phyloP scores from a whole-genome alignment of 2,888 invertebrate genomes.

The Caenorhabditis drosophilae region DNA sequence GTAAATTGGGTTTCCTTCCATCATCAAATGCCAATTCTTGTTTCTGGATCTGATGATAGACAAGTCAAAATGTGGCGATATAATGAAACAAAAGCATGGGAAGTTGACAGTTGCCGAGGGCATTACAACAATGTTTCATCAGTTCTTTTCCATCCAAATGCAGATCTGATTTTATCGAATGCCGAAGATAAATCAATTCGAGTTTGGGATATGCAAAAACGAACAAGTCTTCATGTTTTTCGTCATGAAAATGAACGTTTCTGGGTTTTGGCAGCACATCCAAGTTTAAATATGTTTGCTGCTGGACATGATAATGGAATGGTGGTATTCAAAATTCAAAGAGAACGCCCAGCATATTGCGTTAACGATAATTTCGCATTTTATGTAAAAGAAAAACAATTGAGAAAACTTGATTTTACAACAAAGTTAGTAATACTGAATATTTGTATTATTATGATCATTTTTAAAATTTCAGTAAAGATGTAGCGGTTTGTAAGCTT shows the following conservation, averaged over 20 bases:
- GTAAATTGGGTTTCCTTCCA: constrained; percentile 99
- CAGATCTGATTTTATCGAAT: constrained; percentile 93
- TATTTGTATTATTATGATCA: background rate
- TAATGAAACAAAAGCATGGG: constrained; percentile 83
- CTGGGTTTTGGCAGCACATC: constrained; percentile 95
- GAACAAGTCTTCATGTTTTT: constrained; percentile 88
- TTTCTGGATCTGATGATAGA: constrained; percentile 97
- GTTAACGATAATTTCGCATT: constrained; percentile 90
- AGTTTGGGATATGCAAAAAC: constrained; percentile 97
- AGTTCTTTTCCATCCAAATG: constrained; percentile 90
- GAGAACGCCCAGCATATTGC: constrained; percentile 94
- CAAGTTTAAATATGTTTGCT: constrained; percentile 92
- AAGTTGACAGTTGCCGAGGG: constrained; percentile 93
- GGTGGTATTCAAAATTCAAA: constrained; percentile 80
- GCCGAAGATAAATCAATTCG: constrained; percentile 96
- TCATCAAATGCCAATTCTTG: constrained; percentile 88
- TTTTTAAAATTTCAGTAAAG: constrained; percentile 75
- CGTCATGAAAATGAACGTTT: constrained; percentile 91
- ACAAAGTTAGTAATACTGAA: constrained; percentile 74
- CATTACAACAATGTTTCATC: constrained; percentile 99
- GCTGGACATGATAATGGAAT: constrained; percentile 99
- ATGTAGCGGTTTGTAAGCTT: constrained; percentile 88
- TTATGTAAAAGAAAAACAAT: constrained; percentile 90
- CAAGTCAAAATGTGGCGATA: constrained; percentile 93
- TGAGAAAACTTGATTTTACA: constrained; percentile 89